A percentile compares a stretch with the other conserved stretches of the same genome.
phyloP scores from a whole-genome alignment of 2,888 invertebrate genomes.

The Brachyptera risi region DNA sequence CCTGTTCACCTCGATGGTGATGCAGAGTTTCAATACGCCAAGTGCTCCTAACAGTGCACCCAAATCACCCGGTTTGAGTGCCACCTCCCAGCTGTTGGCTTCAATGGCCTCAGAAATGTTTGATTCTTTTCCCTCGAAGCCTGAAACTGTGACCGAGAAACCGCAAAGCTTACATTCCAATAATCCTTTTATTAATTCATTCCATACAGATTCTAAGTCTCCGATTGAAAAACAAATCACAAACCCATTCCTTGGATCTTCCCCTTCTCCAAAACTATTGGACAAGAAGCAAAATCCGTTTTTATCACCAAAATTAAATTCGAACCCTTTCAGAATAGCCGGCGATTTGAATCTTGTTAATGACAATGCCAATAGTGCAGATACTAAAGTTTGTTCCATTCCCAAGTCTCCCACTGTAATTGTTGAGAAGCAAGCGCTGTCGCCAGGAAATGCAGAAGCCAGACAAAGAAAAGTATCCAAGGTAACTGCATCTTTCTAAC shows the following conservation, averaged over 20 bases:
- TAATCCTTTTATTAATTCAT: slow-evolving; percentile 29
- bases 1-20: not conserved
- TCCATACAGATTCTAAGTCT: not conserved
- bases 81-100: slow-evolving; percentile 11
- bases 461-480: slow-evolving; percentile 17
- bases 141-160: not conserved
- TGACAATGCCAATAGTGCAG: not conserved
- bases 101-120: slow-evolving; percentile 14
- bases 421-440: not conserved
- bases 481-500: not conserved
- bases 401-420: slow-evolving; percentile 10
- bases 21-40: not conserved
- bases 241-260: slow-evolving; percentile 27
- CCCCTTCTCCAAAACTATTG: not conserved
- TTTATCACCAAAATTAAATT: slow-evolving; percentile 20
- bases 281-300: slow-evolving; percentile 22
- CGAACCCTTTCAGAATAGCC: not conserved
- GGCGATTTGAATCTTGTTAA: not conserved
- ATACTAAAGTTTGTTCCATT: not conserved
- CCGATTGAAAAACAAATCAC: slow-evolving; percentile 21
- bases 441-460: slow-evolving; percentile 3
- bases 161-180: slow-evolving; percentile 17
- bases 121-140: not conserved
- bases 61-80: not conserved
- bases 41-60: not conserved